These are phyloP conservation scores for Eidolon helvum DNA, from an alignment of 2,113 vertebrate genomes.

Conservation along the genomic window DNA sequence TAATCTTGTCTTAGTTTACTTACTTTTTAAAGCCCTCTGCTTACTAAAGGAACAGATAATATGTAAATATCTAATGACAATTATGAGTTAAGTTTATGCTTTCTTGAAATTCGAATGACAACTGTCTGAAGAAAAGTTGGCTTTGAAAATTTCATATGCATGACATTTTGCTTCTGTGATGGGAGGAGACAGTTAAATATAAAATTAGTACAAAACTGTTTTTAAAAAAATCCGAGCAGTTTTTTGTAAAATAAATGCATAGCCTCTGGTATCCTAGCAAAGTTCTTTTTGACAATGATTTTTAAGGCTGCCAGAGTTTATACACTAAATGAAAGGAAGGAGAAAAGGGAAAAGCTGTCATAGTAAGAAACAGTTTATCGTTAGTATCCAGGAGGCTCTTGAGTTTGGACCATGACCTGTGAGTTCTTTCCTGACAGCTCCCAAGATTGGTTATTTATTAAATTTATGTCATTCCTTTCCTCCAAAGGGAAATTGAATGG, in stretches of 20 bases:
- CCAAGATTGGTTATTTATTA: slow-evolving; percentile 67
- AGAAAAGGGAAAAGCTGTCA: background rate
- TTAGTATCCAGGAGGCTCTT: background rate
- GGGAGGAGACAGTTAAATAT: slow-evolving; percentile 37
- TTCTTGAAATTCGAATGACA: slow-evolving; percentile 63
- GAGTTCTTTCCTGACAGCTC: slow-evolving; percentile 50
- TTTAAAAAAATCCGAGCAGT: background rate
- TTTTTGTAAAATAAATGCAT: slow-evolving; percentile 11
- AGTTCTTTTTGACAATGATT: background rate
- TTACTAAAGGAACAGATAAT: slow-evolving; percentile 40
- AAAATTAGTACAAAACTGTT: slow-evolving; percentile 28
- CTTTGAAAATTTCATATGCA: slow-evolving; percentile 45
- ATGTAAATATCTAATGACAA: slow-evolving; percentile 44
- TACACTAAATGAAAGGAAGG: slow-evolving; percentile 1
- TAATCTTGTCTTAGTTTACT: slow-evolving; percentile 40
- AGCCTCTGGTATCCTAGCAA: background rate
- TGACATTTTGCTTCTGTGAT: slow-evolving; percentile 48
- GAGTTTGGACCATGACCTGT: slow-evolving; percentile 58
- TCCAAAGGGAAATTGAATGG: slow-evolving; percentile 25
- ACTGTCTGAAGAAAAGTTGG: slow-evolving; percentile 55
- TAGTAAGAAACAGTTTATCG: background rate
- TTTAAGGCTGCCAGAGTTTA: background rate
- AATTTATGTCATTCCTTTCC: slow-evolving; percentile 57
- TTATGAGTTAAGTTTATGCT: slow-evolving; percentile 45
- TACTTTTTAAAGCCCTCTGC: slow-evolving; percentile 43